Base-by-base conservation (phyloP, 1,140 invertebrate species). In the Apis florea region DNA sequence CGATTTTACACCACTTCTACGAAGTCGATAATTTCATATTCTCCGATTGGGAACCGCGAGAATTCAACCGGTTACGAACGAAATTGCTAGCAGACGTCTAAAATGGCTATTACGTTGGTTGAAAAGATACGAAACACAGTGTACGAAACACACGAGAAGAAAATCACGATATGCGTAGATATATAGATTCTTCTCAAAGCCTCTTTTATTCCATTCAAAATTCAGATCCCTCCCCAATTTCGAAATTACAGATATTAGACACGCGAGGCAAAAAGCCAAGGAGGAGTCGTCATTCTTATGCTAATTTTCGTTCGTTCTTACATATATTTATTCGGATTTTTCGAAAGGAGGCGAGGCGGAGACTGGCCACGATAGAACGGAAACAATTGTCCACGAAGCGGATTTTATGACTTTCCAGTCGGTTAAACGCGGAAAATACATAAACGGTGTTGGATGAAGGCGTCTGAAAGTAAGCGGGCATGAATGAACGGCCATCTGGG, bases 341-440 rank as follows among this genome's bases (percentile, higher is more conserved):
- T 82, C 59, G 71, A 61, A 72, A 68, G 58, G n/a, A 24, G 66
- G 47, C 11, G 51, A 56, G 31, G 58, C n/a, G 26, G 9, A 21
- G 13, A n/a, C 53, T 31, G 51, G 24, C 51, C 53, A 47, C 51
- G 26, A 47, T 51, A 26, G 26, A 24, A n/a, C 73, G 51, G 31
- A 58, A 67, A 67, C 74, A 63, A 66, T 76, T 19, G 26, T 17
- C 47, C 31, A 53, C 26, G 47, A 54, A 82, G 70, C 82, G 49
- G 59, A 85, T 70, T 85, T 85, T 71, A 85, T 83, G 72, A 56
- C 85, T 79, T 86, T 86, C 59, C 83, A 64, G 64, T 83, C 75
- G 83, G 67, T 86, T 86, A 54, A 83, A 79, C 69, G 56, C n/a
- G 21, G 68, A 82, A 86, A 84, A 86, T 86, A 85, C 71, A 79